Evolutionary conservation across 2,888 invertebrate species (phyloP).

Genomic region (Balanococcus diminutus): DNA sequence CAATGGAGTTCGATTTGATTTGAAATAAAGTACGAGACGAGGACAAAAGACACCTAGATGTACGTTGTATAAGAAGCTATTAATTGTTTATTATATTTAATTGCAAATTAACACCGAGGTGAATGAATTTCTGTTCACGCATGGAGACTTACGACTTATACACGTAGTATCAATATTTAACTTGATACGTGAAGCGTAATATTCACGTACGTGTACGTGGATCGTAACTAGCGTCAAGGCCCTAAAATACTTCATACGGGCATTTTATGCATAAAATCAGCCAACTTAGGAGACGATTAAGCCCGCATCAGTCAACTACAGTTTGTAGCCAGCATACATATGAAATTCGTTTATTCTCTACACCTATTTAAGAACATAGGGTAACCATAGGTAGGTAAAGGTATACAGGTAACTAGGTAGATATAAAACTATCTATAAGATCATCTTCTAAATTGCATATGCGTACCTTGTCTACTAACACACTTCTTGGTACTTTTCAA

Average conservation of each 20-base stretch:
- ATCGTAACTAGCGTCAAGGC: neutral
- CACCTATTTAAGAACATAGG: neutral
- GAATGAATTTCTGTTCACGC: neutral
- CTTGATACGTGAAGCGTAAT: neutral
- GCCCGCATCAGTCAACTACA: neutral
- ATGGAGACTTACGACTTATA: neutral
- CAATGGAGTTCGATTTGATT: neutral
- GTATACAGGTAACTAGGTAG: neutral
- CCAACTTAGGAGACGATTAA: neutral
- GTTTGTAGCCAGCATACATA: neutral
- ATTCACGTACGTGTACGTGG: neutral
- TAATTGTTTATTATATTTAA: neutral
- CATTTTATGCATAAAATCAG: neutral
- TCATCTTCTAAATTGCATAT: neutral
- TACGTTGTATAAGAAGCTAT: too few relatives aligned
- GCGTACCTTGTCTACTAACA: neutral
- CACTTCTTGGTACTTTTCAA: constrained; percentile 37
- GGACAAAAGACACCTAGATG: too few relatives aligned
- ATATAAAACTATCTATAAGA: neutral
- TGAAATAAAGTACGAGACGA: neutral
- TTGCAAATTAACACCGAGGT: neutral
- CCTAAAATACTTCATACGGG: neutral
- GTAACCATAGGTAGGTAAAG: neutral
- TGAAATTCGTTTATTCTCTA: neutral
- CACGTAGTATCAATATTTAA: neutral